Conservation (phyloP, 2,888 invertebrate species). For the Hypomecis atomaria region DNA sequence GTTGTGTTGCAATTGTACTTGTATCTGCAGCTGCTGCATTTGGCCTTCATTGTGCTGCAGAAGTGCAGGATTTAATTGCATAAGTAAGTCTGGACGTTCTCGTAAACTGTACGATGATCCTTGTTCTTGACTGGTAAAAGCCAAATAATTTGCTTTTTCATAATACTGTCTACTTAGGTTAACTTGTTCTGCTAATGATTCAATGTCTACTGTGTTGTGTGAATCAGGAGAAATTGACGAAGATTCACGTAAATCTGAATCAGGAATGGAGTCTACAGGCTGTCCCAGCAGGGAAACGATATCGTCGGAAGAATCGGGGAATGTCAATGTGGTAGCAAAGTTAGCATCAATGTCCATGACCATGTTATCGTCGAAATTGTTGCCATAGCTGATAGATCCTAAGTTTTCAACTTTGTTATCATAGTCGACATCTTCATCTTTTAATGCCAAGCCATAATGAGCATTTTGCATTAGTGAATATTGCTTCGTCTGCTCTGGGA, state of each 20-base stretch:
- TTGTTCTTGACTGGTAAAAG: slow-evolving; percentile 79
- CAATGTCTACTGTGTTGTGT: slow-evolving; percentile 87
- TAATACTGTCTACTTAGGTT: slow-evolving; percentile 85
- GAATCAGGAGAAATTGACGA: slow-evolving; percentile 90
- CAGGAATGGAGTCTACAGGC: slow-evolving; percentile 87
- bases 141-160: slow-evolving; percentile 76
- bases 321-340: slow-evolving; percentile 92
- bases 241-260: slow-evolving; percentile 87
- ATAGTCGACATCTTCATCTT: slow-evolving; percentile 93
- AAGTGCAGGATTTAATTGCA: slow-evolving; percentile 84
- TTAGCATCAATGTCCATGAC: slow-evolving; percentile 94
- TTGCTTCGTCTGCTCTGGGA: slow-evolving; percentile 87
- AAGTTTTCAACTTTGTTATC: slow-evolving; percentile 90
- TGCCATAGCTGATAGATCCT: slow-evolving; percentile 83
- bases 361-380: slow-evolving; percentile 91
- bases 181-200: slow-evolving; percentile 91
- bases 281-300: slow-evolving; percentile 90
- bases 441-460: slow-evolving; percentile 91
- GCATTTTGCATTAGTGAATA: slow-evolving; percentile 93
- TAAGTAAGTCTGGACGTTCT: slow-evolving; percentile 85
- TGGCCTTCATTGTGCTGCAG: slow-evolving; percentile 84
- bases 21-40: slow-evolving; percentile 87
- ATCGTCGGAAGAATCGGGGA: slow-evolving; percentile 93
- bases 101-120: slow-evolving; percentile 86
- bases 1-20: slow-evolving; percentile 87